A percentile compares a stretch with the other conserved stretches of the same genome.
Evolutionary conservation across 1,140 invertebrate species (phyloP).

Genomic region (Zophobas atratus): DNA sequence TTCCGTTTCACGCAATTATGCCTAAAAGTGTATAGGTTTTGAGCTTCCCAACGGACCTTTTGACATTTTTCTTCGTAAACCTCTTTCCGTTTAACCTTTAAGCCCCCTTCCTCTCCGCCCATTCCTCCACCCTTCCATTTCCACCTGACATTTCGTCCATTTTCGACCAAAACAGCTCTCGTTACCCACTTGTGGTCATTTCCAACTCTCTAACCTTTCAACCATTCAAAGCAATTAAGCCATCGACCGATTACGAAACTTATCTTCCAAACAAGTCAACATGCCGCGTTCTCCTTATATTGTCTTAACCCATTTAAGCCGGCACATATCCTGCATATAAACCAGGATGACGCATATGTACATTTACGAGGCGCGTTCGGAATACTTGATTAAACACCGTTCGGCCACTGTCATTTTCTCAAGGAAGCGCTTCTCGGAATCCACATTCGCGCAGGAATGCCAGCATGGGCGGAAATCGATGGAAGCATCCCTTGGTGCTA

Average conservation of each 20-base stretch:
- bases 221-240: background rate
- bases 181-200: background rate
- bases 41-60: too few relatives aligned
- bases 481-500: too few relatives aligned
- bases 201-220: background rate
- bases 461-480: background rate
- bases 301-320: constrained; percentile 11
- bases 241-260: background rate
- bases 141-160: too few relatives aligned
- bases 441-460: constrained; percentile 1
- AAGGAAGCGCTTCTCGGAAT: constrained; percentile 2
- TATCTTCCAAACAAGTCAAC: constrained; percentile 3
- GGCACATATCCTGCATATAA: constrained; percentile 7
- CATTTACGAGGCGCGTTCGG: constrained; percentile 7
- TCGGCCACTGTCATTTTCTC: constrained; percentile 10
- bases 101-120: too few relatives aligned
- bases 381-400: background rate
- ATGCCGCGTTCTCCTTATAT: background rate
- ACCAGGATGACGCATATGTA: constrained; percentile 2
- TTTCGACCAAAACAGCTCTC: background rate
- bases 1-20: too few relatives aligned
- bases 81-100: too few relatives aligned
- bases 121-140: too few relatives aligned
- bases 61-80: too few relatives aligned
- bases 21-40: too few relatives aligned